Evolutionary conservation across 2,113 vertebrate species (phyloP).

Genomic region (Chloropsis cyanopogon): DNA sequence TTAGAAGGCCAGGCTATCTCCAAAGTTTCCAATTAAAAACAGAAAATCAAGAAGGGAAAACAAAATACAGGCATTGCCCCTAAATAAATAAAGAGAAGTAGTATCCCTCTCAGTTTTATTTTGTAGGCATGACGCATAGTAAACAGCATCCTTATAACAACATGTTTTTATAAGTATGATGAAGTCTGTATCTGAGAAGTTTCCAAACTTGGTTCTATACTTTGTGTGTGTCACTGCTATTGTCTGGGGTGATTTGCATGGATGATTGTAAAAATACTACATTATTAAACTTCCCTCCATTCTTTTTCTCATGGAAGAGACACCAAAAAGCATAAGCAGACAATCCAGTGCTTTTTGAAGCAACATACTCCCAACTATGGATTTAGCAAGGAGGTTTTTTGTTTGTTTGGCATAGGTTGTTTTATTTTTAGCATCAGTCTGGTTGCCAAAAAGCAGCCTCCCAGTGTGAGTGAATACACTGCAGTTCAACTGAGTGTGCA

Average conservation of each 20-base stretch:
- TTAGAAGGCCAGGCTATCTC: neutral
- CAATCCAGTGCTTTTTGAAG: neutral
- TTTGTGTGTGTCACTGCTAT: accelerated
- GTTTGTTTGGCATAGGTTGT: neutral
- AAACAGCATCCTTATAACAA: neutral
- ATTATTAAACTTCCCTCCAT: neutral
- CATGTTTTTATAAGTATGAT: neutral
- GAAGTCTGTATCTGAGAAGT: neutral
- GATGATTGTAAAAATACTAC: neutral
- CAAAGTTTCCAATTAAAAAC: neutral
- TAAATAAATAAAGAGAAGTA: neutral
- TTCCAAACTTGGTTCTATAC: neutral
- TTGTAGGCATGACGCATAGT: neutral
- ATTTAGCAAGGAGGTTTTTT: neutral
- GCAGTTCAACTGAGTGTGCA: neutral
- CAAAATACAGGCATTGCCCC: neutral
- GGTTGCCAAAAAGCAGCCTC: slow-evolving; percentile 18
- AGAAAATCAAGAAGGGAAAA: neutral
- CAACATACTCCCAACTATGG: neutral
- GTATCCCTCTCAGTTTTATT: neutral
- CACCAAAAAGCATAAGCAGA: neutral
- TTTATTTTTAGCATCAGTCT: slow-evolving; percentile 35
- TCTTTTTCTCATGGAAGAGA: neutral
- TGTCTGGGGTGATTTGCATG: neutral
- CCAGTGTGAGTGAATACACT: neutral